Evolutionary conservation across 2,888 invertebrate genomes (phyloP), one percentile per base, ranked within the genome.

Genomic region (Acanthosepion lycidas): DNA sequence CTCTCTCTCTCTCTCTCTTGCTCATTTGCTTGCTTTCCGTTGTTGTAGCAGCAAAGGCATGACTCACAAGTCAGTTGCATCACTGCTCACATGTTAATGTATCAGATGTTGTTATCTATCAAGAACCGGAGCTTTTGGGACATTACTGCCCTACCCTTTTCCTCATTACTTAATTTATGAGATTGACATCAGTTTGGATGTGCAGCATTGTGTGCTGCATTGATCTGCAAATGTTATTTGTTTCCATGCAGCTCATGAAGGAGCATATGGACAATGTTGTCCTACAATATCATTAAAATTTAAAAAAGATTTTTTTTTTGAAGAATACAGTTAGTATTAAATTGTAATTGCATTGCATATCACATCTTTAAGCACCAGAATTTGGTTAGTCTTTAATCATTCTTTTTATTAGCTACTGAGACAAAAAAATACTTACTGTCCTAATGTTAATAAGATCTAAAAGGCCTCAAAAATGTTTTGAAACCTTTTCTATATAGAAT

Each of bases 21-120:
- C 78, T n/a, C 15, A 78, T 78, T n/a, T 78, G n/a, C 28, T 64
- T 64, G 20, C 78, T 78, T 9, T 78, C 12, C 33, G 78, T n/a
- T 28, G 78, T 78, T 33, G n/a, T n/a, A 78, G 78, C n/a, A 15
- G 78, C 78, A 78, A 78, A 78, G 78, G 78, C n/a, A 78, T 78
- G 78, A 78, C 78, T 78, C 78, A 78, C 78, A n/a, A 28, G 78
- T 78, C 78, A 78, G 78, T n/a, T 78, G 78, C 78, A 78, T n/a
- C 78, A n/a, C 33, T 78, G 78, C 78, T 78, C 78, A n/a, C 78
- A 78, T 78, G 78, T 78, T n/a, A 78, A n/a, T n/a, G 78, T n/a
- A 78, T 78, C 78, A n/a, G 78, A 78, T 78, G 78, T 78, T 78
- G 78, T n/a, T 78, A 78, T 78, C 78, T 78, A 78, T 78, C 78